These are phyloP conservation scores for Ectemnius continuus DNA, from an alignment of 2,888 invertebrate species.

Conservation along the genomic window DNA sequence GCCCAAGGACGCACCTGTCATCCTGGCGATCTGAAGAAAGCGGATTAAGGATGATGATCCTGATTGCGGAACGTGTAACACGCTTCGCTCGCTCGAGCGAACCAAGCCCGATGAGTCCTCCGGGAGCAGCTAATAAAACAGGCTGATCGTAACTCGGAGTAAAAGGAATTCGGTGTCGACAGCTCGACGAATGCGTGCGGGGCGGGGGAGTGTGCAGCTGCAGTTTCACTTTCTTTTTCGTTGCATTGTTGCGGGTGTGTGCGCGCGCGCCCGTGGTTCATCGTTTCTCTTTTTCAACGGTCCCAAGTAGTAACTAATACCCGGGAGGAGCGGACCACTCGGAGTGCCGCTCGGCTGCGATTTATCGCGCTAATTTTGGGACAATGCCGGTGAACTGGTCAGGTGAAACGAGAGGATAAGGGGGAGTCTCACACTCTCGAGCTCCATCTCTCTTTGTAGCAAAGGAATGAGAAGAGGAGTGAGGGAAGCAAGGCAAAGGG, in stretches of 20 bases:
- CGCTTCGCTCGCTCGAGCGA: background rate
- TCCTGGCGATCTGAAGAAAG: constrained; percentile 34
- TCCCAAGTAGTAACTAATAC: constrained; percentile 8
- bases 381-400: constrained; percentile 58
- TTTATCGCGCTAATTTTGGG: constrained; percentile 71
- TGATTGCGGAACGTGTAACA: constrained; percentile 6
- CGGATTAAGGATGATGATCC: constrained; percentile 17
- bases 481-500: constrained; percentile 34
- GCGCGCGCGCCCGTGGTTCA: background rate
- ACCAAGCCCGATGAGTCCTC: constrained; percentile 13
- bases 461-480: constrained; percentile 19
- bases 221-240: constrained; percentile 24
- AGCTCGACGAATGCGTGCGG: background rate
- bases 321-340: background rate
- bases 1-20: constrained; percentile 54
- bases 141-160: background rate
- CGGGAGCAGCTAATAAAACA: background rate
- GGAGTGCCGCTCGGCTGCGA: constrained; percentile 38
- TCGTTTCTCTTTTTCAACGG: constrained; percentile 7
- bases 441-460: too few relatives aligned
- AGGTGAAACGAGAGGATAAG: constrained; percentile 19
- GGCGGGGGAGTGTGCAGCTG: background rate
- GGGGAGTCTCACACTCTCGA: constrained; percentile 22
- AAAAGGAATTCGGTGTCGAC: background rate
- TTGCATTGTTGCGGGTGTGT: background rate